phyloP scores from a whole-genome alignment of 2,113 vertebrate species.

The human region DNA sequence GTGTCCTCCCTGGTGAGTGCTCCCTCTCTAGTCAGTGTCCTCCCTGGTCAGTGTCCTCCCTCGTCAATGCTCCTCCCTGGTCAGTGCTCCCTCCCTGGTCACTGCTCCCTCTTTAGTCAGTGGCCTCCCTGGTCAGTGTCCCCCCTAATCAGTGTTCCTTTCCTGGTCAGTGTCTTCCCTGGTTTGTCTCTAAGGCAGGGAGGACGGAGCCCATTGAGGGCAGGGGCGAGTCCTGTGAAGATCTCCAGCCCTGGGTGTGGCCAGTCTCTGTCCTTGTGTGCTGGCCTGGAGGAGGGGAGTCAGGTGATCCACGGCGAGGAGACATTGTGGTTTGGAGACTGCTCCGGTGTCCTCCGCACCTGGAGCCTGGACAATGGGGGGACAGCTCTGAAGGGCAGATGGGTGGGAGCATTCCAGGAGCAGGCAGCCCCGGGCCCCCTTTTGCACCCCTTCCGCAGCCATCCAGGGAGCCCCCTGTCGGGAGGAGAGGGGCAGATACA shows the following conservation, averaged over 20 bases:
- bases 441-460: neutral
- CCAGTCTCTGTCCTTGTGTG: neutral
- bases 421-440: neutral
- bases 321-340: neutral
- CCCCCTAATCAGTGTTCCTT: neutral
- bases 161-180: no score
- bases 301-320: neutral
- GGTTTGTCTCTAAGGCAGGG: no score
- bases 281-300: neutral
- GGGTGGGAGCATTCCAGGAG: neutral
- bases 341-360: neutral
- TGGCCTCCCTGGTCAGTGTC: no score
- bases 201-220: neutral
- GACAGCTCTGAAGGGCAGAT: neutral
- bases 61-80: no score
- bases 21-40: no score
- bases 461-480: no score
- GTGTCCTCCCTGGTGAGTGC: no score
- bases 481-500: neutral
- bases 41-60: no score
- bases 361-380: fast-evolving
- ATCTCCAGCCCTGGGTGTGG: neutral
- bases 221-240: neutral
- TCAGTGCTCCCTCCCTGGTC: no score
- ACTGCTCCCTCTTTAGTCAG: neutral